Conservation (phyloP, 2,797 vertebrate species). For the Tokudaia muenninki region DNA sequence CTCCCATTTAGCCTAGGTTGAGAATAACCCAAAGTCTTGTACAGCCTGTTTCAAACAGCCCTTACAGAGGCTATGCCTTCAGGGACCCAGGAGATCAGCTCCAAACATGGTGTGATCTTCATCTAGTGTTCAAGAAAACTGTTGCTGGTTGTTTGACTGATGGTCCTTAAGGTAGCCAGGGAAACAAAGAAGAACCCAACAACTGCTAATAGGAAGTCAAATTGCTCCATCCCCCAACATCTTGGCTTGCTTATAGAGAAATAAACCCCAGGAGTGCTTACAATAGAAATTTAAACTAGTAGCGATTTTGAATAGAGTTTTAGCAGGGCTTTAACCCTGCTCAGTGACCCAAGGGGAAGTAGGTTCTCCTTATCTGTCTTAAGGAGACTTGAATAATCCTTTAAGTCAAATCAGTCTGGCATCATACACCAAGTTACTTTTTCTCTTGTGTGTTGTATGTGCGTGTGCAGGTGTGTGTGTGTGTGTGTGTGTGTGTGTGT, state of each 20-base stretch:
- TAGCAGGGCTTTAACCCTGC: not conserved
- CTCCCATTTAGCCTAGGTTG: not conserved
- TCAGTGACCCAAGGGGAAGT: not conserved
- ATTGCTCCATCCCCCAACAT: not conserved
- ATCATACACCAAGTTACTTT: not conserved
- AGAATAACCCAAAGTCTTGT: not conserved
- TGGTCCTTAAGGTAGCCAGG: not conserved
- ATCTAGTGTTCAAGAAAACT: not conserved
- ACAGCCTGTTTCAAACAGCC: not conserved
- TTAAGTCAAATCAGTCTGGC: not conserved
- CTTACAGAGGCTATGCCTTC: not conserved
- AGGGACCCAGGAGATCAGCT: not conserved
- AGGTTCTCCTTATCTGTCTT: not conserved
- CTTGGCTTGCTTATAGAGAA: not conserved
- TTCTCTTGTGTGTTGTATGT: not conserved
- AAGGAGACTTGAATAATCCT: not conserved
- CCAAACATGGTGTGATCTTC: not conserved
- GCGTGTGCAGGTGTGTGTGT: not conserved
- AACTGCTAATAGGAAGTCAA: not conserved
- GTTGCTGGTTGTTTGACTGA: not conserved
- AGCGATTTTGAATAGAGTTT: not conserved
- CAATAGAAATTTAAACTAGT: not conserved
- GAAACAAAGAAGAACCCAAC: too few relatives aligned
- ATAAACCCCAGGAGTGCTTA: not conserved
- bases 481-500: too few relatives aligned